These are phyloP conservation scores for Gymnocheta viridis DNA, from an alignment of 2,888 invertebrate species.

Conservation along the genomic window DNA sequence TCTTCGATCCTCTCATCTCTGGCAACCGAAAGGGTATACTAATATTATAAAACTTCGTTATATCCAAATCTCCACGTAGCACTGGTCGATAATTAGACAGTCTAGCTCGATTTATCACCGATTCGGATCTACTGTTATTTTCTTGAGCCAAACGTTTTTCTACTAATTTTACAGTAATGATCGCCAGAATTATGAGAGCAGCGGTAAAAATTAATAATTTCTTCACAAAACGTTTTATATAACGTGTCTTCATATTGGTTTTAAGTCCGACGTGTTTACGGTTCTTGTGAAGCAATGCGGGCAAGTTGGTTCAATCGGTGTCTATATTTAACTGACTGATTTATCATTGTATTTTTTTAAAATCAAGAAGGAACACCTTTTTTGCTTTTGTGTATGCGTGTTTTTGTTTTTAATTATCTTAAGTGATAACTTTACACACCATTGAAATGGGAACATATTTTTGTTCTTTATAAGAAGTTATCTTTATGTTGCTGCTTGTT, in stretches of 20 bases:
- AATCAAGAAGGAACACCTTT: background rate
- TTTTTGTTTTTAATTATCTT: slow-evolving; percentile 27
- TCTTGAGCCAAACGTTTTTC: slow-evolving; percentile 71
- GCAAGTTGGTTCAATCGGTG: background rate
- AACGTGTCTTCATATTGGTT: slow-evolving; percentile 73
- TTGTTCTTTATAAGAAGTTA: background rate
- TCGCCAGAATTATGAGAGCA: slow-evolving; percentile 71
- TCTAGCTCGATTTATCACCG: slow-evolving; percentile 6
- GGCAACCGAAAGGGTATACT: slow-evolving; percentile 73
- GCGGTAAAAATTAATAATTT: slow-evolving; percentile 72
- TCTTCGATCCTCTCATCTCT: slow-evolving; percentile 81
- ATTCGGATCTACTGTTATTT: background rate
- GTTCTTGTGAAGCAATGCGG: background rate
- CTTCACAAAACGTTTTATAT: slow-evolving; percentile 75
- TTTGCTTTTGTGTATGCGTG: background rate
- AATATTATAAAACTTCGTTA: slow-evolving; percentile 59
- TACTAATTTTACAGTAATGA: slow-evolving; percentile 75
- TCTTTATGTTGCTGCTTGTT: background rate
- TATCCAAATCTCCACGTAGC: slow-evolving; percentile 40
- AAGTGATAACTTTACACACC: background rate
- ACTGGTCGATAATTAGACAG: slow-evolving; percentile 1
- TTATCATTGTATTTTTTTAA: slow-evolving; percentile 1
- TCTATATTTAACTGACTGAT: slow-evolving; percentile 15
- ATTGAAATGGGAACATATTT: background rate
- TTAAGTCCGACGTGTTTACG: no score